Base-by-base conservation (phyloP, 1,140 invertebrate species). In the Drosophila rufa region DNA sequence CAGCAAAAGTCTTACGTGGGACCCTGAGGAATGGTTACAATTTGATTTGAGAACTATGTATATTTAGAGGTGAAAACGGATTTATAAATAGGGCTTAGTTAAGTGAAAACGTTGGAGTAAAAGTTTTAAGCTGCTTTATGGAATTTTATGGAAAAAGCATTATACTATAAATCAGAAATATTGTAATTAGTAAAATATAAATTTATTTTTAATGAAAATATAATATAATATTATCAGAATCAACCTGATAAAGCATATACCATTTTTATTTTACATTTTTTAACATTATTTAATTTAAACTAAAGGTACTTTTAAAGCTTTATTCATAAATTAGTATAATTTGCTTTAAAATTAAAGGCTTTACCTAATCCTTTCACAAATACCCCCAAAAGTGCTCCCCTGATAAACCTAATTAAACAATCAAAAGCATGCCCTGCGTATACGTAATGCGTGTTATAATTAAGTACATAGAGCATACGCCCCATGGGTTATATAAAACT, bases 401-500 rank as follows among this genome's bases (percentile, higher is more conserved):
- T 25, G 7, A 43, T 14, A 50, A 17, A 3, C 15, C 11, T 42
- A 36, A 64, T 53, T 50, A 38, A 43, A 43, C 22, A 25, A 11
- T 48, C 5, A 8, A 76, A 60, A 45, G 42, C 50, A 57, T 40
- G 5, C 50, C 25, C 40, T 58, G 45, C 76, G 66, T 79, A 79
- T 79, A 79, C 76, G 67, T 70, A 65, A 79, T 71, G 14, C 38
- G 50, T 58, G 48, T 15, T 33, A 56, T 22, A 38, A 8, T n/a
- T 40, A 40, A 57, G 47, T 60, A 68, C 47, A 73, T 81, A 64
- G 33, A 68, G 74, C 53, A 62, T 81, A 80, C 57, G 75, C 51
- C 66, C 53, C 59, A 47, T 77, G 66, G 74, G 66, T 79, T 79
- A 76, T 80, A 77, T 74, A 75, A 65, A 62, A 60, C 38, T 56